Evolutionary conservation across 2,113 vertebrate species (phyloP), one percentile per base, ranked within the genome.

Genomic region (Peromyscus californicus): DNA sequence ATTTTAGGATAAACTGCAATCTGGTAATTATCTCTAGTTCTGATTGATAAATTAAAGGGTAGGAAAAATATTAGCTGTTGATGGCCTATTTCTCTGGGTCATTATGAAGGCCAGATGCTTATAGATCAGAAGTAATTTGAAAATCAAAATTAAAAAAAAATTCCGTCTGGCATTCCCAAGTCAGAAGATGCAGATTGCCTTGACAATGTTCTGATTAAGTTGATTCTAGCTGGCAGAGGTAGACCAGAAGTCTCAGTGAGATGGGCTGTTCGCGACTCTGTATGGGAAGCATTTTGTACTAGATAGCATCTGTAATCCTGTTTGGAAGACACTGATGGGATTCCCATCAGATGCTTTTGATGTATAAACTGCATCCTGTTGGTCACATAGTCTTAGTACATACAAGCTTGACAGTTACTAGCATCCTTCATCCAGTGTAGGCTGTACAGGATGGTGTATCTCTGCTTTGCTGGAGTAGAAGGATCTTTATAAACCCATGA

Each of bases 1-100:
- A 93, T 98, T 98, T 98, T 96, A 96, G 93, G 45, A 45, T 76
- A 57, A 72, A 86, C 89, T 97, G 95, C 76, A 91, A 93, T 74
- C 76, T 96, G 89, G 39, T 98, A 96, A 97, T 96, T 97, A 78
- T 96, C 87, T 96, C 69, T 70, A 61, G n/a, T 91, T 96, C 36
- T 79, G 72, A 96, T 95, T 97, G 91, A 95, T 72, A 16, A 94
- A 84, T 61, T 94, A 39, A 24, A 96, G 90, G 94, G 76, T 94
- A 94, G 63, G 16, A 96, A 84, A 96, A 97, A 90, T 48, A n/a
- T 90, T 89, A 92, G 72, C 78, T 87, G 48, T 67, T 90, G 72
- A 80, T 42, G 16, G 8, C 19, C 85, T 72, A 48, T 84, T 45
- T 31, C 31, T 36, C 67, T 91, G 54, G 7, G 45, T 10, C 1